These are phyloP conservation scores for Torymus texanus DNA, from an alignment of 2,888 invertebrate genomes.

Conservation along the genomic window DNA sequence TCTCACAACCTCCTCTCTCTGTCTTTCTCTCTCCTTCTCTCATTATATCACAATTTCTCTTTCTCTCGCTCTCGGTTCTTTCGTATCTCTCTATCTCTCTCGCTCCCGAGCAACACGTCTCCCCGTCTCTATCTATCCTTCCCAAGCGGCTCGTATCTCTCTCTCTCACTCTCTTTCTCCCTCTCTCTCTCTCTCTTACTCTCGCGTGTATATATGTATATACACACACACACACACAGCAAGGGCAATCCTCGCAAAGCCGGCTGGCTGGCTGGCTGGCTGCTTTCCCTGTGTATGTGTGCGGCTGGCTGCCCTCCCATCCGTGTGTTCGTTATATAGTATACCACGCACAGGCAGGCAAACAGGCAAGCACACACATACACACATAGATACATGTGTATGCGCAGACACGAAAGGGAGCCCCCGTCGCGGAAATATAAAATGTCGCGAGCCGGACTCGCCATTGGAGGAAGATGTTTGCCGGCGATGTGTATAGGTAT, in stretches of 20 bases:
- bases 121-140: constrained; percentile 30
- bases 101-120: constrained; percentile 23
- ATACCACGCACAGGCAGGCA: constrained; percentile 31
- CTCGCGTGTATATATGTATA: not conserved
- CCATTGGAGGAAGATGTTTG: constrained; percentile 68
- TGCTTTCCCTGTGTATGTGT: not conserved
- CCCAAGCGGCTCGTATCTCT: not conserved
- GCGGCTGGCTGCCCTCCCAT: not conserved
- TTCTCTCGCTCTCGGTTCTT: constrained; percentile 21
- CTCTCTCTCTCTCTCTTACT: constrained; percentile 21
- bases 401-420: constrained; percentile 34
- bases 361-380: constrained; percentile 31
- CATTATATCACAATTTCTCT: constrained; percentile 40
- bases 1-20: constrained; percentile 29
- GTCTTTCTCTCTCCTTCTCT: constrained; percentile 13
- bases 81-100: constrained; percentile 31
- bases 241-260: not conserved
- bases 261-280: not conserved
- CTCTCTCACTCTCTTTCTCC: constrained; percentile 41
- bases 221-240: not conserved
- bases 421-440: constrained; percentile 54
- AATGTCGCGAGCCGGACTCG: constrained; percentile 62
- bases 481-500: constrained; percentile 39
- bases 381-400: constrained; percentile 31
- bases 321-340: no score